These are phyloP conservation scores for Anser brachyrhynchus DNA, from an alignment of 2,113 vertebrate genomes.

Conservation along the genomic window DNA sequence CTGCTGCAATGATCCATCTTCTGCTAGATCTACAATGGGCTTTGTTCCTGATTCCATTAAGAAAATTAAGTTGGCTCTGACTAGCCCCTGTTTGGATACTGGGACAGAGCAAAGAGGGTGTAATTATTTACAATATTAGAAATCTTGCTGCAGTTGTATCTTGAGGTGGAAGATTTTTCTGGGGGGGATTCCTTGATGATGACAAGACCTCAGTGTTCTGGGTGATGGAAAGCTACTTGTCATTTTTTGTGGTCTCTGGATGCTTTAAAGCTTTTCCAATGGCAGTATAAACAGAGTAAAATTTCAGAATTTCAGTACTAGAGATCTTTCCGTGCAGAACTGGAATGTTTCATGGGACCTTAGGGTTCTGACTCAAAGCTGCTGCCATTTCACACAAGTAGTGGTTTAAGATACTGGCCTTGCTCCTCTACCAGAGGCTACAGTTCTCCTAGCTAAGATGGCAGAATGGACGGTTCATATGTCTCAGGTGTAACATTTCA, in stretches of 20 bases:
- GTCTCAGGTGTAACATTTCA: not conserved
- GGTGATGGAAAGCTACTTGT: not conserved
- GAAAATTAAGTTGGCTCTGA: conserved; percentile 67
- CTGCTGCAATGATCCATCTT: conserved; percentile 62
- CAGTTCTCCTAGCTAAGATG: not conserved
- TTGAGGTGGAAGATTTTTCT: not conserved
- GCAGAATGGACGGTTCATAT: not conserved
- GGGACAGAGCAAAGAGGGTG: not conserved
- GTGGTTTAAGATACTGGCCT: not conserved
- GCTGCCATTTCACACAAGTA: not conserved
- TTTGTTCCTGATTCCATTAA: conserved; percentile 65
- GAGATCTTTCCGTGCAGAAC: not conserved
- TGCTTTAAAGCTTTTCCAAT: not conserved
- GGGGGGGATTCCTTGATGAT: not conserved
- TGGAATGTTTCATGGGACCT: not conserved
- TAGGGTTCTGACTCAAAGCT: not conserved
- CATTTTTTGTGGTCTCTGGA: not conserved
- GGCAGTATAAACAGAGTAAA: not conserved
- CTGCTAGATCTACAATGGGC: conserved; percentile 21
- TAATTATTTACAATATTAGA: conserved; percentile 16
- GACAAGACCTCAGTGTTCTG: not conserved
- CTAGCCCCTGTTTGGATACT: not conserved
- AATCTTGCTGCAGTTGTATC: not conserved
- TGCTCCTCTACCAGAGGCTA: not conserved
- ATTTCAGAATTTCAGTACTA: not conserved